phyloP scores from a whole-genome alignment of 2,797 vertebrate genomes.

The Rhincodon typus region DNA sequence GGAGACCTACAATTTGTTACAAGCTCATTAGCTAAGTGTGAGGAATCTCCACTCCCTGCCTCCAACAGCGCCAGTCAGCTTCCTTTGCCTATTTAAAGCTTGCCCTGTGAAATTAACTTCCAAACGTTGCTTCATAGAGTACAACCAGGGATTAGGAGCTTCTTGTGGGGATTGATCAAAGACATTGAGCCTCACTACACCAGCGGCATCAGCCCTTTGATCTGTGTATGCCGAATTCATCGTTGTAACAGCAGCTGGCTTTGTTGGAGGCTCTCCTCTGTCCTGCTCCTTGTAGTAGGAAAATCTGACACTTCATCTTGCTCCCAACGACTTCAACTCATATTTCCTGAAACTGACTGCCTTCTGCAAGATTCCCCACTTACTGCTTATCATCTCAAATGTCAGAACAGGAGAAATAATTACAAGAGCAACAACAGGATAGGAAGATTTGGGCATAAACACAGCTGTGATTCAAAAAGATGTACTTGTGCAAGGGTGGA shows the following conservation, averaged over 20 bases:
- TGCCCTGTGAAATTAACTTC: neutral
- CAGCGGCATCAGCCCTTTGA: neutral
- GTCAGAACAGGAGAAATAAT: neutral
- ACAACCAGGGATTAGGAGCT: neutral
- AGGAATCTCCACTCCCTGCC: neutral
- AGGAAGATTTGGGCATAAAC: neutral
- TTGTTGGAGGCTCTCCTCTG: neutral
- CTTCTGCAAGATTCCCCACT: neutral
- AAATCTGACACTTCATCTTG: neutral
- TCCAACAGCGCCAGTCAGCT: neutral
- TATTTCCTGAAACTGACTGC: neutral
- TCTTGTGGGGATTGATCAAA: conserved; percentile 10
- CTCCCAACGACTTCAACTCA: neutral
- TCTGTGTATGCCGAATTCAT: neutral
- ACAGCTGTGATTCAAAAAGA: neutral
- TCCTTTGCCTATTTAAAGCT: neutral
- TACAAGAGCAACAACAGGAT: neutral
- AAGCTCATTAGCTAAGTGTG: neutral
- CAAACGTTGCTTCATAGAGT: neutral
- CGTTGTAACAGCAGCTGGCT: neutral
- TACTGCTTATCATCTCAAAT: no score
- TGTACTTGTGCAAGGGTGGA: neutral
- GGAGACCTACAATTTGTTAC: neutral
- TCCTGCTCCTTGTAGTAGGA: neutral
- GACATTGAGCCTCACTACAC: neutral